Conservation (phyloP, 2,888 invertebrate genomes). For the Erpobdella octoculata region DNA sequence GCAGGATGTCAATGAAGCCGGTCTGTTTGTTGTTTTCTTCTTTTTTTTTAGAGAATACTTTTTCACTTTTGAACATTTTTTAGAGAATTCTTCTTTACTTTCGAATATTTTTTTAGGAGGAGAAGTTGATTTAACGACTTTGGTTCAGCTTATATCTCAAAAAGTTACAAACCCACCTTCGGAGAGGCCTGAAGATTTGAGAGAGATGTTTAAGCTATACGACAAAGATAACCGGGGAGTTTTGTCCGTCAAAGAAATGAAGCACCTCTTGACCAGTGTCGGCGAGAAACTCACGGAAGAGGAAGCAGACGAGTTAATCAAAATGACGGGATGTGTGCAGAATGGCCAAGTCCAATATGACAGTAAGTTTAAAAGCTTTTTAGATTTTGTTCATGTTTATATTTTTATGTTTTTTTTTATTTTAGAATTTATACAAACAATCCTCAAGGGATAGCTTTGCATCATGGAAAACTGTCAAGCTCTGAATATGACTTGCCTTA, state of each 20-base stretch:
- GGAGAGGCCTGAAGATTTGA: slow-evolving; percentile 33
- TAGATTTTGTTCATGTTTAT: background rate
- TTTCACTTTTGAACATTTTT: too few species aligned
- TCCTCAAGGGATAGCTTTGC: slow-evolving; percentile 30
- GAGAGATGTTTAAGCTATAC: slow-evolving; percentile 36
- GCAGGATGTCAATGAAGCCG: slow-evolving; percentile 25
- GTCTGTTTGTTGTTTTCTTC: background rate
- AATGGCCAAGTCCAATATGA: slow-evolving; percentile 35
- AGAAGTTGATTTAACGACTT: slow-evolving; percentile 34
- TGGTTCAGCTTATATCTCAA: slow-evolving; percentile 34
- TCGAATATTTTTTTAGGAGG: slow-evolving; percentile 27
- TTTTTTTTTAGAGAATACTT: too few species aligned
- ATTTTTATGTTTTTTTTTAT: slow-evolving; percentile 10
- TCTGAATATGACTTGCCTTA: too few species aligned
- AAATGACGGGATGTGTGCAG: slow-evolving; percentile 32
- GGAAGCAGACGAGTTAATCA: slow-evolving; percentile 35
- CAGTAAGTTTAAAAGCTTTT: slow-evolving; percentile 31
- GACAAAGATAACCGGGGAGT: slow-evolving; percentile 34
- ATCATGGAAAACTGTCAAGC: too few species aligned
- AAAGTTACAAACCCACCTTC: slow-evolving; percentile 35
- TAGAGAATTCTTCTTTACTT: too few species aligned
- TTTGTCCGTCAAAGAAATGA: slow-evolving; percentile 34
- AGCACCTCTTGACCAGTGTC: slow-evolving; percentile 37
- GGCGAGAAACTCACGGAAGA: slow-evolving; percentile 38
- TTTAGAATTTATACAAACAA: slow-evolving; percentile 31